Evolutionary conservation across 2,113 vertebrate species (phyloP), one percentile per base, ranked within the genome.

Genomic region (Petromus typicus): DNA sequence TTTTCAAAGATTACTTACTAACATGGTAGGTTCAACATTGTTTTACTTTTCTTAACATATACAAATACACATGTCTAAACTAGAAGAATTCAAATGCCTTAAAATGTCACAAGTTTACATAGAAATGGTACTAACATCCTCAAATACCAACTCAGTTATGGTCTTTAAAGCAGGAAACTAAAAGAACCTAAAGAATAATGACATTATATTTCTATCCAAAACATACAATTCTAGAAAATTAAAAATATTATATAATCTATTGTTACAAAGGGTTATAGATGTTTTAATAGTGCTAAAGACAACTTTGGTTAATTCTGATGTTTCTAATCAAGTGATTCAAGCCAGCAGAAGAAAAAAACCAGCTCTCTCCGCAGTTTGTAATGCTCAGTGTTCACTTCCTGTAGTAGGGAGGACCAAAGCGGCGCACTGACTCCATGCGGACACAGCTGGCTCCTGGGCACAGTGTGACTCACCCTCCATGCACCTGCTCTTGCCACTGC

Each of bases 321-420:
- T 75, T 83, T 27, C 67, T 76, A 75, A 76, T 76, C 37, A 76
- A 48, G 87, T 14, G 75, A 95, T 51, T 64, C 12, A 91, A 87
- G 57, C 9, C 45, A 91, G 25, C 66, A 69, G 48, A 64, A 48
- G 34, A 40, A 82, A 83, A 75, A n/a, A n/a, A n/a, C n/a, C 25
- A 71, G 16, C 18, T 86, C 7, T 18, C 73, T 66, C 37, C 18
- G 9, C 64, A 61, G 80, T 83, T 37, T 78, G 0, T 57, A 66
- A 63, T 45, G 83, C 37, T 56, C 63, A 64, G 76, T n/a, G 16
- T 56, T 67, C 57, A 34, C 27, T 27, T 59, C 57, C 51, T 11
- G n/a, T 30, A 59, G 5, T 54, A 89, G 48, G 66, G 40, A 85
- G 40, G 11, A 32, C 16, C 48, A 66, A 45, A 83, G 48, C 1